Base-by-base conservation (phyloP, 2,113 vertebrate species). In the Falcunculus frontatus region DNA sequence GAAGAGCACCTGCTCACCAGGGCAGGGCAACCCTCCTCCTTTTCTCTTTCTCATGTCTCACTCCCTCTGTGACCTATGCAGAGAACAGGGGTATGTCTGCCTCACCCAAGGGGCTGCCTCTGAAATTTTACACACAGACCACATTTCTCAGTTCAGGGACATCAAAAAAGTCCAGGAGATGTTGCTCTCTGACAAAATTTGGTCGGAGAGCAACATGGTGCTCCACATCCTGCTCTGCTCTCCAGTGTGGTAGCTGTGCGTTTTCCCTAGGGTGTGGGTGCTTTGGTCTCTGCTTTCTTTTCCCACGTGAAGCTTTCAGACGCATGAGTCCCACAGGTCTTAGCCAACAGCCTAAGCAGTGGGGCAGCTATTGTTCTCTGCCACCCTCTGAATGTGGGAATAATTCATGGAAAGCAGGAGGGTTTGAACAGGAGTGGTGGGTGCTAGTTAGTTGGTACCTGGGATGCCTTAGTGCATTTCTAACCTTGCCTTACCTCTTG, bases 191-290 rank as follows among this genome's bases (percentile, higher is more conserved):
- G 41, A 25, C 19, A 67, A 55, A 78, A 59, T 65, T 16, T 56
- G 42, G 10, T n/a, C 41, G n/a, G n/a, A n/a, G n/a, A n/a, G n/a
- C n/a, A n/a, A n/a, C n/a, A 21, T 10, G 25, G 8, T 32, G 25
- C 25, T 39, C 30, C 55, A 27, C 11, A 6, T 15, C 12, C 20
- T 4, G 0, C 10, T 33, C 30, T 55, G 42, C 13, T 11, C 68
- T 62, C 16, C 0, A 3, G 11, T 16, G 16, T 1, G 1, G 4
- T n/a, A n/a, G 11, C 67, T 57, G 32, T n/a, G 32, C 6, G 1
- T 57, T 84, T 92, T 59, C 22, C 68, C 35, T 6, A 6, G 10
- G 12, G 4, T 53, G 8, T 49, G 49, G 39, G 16, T 16, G 25
- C n/a, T 75, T 55, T 0, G 0, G 41, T 12, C 46, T 65, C 26